Evolutionary conservation across 2,888 invertebrate genomes (phyloP).

Genomic region (Dryadula phaetusa): DNA sequence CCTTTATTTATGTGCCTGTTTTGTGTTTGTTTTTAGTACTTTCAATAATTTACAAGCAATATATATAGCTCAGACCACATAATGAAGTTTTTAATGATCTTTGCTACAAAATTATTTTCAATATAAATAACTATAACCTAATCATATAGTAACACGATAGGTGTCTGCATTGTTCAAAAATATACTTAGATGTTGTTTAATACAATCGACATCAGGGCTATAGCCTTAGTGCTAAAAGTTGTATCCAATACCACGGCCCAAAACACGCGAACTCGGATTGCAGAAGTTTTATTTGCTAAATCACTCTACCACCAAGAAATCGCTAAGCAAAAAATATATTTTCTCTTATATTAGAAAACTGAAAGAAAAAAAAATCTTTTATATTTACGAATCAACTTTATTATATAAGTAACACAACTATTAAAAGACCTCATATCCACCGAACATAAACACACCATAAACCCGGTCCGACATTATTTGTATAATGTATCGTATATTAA

Average conservation of each 20-base stretch:
- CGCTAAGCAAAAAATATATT: background rate
- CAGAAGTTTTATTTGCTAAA: constrained; percentile 13
- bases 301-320: constrained; percentile 1
- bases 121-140: no score
- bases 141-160: no score
- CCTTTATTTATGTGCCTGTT: background rate
- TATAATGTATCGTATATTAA: constrained; percentile 21
- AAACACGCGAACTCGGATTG: constrained; percentile 15
- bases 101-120: no score
- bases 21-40: background rate
- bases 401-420: background rate
- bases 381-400: no score
- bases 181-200: no score
- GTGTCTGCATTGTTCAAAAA: no score
- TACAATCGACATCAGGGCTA: background rate
- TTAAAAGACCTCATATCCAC: constrained; percentile 13
- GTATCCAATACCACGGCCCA: constrained; percentile 10
- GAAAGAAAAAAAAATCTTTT: no score
- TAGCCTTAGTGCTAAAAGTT: background rate
- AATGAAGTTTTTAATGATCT: background rate
- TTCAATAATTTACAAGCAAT: background rate
- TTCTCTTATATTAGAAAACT: background rate
- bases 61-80: background rate
- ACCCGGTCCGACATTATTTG: constrained; percentile 31
- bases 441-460: constrained; percentile 31